phyloP scores from a whole-genome alignment of 2,797 vertebrate species.

The Anableps anableps region DNA sequence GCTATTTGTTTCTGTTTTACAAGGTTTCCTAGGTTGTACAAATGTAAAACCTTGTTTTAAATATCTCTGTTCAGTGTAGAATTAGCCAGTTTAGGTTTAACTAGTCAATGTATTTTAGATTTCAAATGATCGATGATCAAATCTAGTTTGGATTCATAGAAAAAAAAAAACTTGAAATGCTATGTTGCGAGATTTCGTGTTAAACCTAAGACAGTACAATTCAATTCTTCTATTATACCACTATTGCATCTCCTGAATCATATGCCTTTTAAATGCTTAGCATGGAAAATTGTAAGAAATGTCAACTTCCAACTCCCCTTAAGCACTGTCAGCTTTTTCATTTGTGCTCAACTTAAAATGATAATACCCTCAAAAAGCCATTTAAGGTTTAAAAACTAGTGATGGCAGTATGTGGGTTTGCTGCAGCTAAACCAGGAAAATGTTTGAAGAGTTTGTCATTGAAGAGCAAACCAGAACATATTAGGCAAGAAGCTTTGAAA shows the following conservation, averaged over 20 bases:
- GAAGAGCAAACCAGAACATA: conserved; percentile 53
- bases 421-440: conserved; percentile 48
- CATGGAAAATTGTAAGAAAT: conserved; percentile 1
- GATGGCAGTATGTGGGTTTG: conserved; percentile 51
- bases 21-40: too few species aligned
- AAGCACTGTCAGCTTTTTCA: not conserved
- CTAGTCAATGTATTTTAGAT: not conserved
- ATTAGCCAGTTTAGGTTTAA: not conserved
- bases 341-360: conserved; percentile 33
- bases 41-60: too few species aligned
- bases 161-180: not conserved
- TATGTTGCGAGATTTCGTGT: not conserved
- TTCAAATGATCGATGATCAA: not conserved
- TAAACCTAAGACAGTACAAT: not conserved
- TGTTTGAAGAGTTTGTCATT: conserved; percentile 58
- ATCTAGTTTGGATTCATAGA: not conserved
- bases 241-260: not conserved
- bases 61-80: too few species aligned
- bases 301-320: conserved; percentile 12
- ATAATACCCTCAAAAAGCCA: conserved; percentile 28
- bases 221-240: not conserved
- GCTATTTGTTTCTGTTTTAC: too few species aligned
- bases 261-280: not conserved
- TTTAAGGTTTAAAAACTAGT: conserved; percentile 34
- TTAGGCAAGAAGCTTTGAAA: conserved; percentile 61